Evolutionary conservation across 2,113 vertebrate genomes (phyloP).

Genomic region (Rutilus rutilus): DNA sequence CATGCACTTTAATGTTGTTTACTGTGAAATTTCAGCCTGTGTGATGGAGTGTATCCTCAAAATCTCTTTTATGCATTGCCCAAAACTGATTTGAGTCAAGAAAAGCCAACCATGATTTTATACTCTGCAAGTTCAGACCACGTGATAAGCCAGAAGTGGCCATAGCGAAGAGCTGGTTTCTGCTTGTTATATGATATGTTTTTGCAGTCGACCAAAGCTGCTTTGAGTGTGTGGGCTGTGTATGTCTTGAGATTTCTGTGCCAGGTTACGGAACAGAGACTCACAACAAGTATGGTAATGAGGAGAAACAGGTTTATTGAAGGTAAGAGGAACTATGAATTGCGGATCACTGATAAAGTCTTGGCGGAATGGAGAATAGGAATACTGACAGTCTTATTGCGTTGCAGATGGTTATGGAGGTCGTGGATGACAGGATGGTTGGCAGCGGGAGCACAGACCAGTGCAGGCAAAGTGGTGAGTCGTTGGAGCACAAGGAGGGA

Average conservation of each 20-base stretch:
- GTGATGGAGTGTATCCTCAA: constrained; percentile 29
- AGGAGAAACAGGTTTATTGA: too few species aligned
- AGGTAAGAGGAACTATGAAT: too few species aligned
- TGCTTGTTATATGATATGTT: neutral
- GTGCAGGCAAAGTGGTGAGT: too few species aligned
- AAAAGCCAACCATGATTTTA: neutral
- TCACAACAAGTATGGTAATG: too few species aligned
- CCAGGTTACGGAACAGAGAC: neutral
- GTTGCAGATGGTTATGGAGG: too few species aligned
- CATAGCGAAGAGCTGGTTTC: neutral
- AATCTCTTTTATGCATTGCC: constrained; percentile 14
- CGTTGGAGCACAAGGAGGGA: too few species aligned
- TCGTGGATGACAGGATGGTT: too few species aligned
- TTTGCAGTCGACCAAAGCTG: neutral
- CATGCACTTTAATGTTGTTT: constrained; percentile 43
- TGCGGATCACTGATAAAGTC: too few species aligned
- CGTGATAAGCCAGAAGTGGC: neutral
- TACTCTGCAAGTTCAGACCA: neutral
- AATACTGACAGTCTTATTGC: too few species aligned
- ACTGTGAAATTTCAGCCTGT: constrained; percentile 33
- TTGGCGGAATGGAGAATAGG: too few species aligned
- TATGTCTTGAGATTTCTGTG: neutral
- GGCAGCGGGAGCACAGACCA: too few species aligned
- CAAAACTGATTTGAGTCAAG: constrained; percentile 8
- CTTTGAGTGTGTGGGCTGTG: neutral